Conservation (phyloP, 2,797 vertebrate species). For the Clarias fuscus region DNA sequence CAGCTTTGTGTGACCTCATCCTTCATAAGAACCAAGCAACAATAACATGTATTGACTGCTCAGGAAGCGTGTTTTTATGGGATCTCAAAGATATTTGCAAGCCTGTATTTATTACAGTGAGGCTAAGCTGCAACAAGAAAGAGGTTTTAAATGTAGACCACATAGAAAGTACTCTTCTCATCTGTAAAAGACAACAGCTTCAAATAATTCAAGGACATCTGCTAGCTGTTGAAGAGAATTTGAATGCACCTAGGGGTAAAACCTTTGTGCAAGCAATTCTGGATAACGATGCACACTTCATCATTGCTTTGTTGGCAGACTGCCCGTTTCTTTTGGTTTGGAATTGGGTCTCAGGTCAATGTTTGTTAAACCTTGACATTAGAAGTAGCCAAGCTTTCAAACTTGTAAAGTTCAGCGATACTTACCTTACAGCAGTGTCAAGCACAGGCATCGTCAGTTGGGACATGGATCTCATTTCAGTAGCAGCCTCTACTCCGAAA, state of each 20-base stretch:
- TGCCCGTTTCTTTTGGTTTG: slow-evolving; percentile 71
- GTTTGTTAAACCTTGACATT: slow-evolving; percentile 71
- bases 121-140: slow-evolving; percentile 26
- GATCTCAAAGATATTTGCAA: slow-evolving; percentile 56
- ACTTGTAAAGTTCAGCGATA: slow-evolving; percentile 64
- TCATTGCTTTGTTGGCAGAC: slow-evolving; percentile 71
- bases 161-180: slow-evolving; percentile 55
- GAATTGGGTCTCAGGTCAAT: slow-evolving; percentile 72
- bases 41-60: slow-evolving; percentile 69
- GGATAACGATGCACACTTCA: slow-evolving; percentile 63
- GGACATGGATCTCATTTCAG: slow-evolving; percentile 70
- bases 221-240: slow-evolving; percentile 68
- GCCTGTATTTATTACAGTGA: slow-evolving; percentile 62
- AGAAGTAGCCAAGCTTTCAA: slow-evolving; percentile 44
- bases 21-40: slow-evolving; percentile 54
- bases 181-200: slow-evolving; percentile 70
- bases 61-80: slow-evolving; percentile 73
- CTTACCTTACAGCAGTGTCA: slow-evolving; percentile 63
- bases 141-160: slow-evolving; percentile 67
- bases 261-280: slow-evolving; percentile 70
- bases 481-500: slow-evolving; percentile 65
- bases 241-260: slow-evolving; percentile 66
- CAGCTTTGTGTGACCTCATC: slow-evolving; percentile 62
- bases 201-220: slow-evolving; percentile 69
- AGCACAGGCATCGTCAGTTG: slow-evolving; percentile 66